Evolutionary conservation across 2,113 vertebrate genomes (phyloP).

Genomic region (Dromaius novaehollandiae): DNA sequence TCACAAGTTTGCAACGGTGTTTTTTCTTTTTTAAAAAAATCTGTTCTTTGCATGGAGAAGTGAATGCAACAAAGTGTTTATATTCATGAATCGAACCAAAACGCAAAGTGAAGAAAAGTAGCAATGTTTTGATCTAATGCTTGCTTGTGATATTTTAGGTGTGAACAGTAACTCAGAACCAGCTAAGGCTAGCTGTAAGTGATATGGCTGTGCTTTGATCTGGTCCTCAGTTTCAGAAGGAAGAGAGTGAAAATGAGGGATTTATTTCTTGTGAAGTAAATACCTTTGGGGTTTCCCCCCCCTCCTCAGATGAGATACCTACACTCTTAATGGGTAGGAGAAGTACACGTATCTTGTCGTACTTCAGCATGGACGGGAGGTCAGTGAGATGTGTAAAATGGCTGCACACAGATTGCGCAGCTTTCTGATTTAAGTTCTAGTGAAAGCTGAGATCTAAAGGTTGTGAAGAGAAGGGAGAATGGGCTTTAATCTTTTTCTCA

Average conservation of each 20-base stretch:
- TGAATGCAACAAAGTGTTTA: neutral
- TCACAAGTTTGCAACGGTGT: fast-evolving
- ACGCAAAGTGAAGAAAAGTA: neutral
- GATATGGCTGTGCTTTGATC: neutral
- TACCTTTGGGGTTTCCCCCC: neutral
- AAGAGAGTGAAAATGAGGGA: neutral
- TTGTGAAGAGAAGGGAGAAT: neutral
- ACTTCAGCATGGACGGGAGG: neutral
- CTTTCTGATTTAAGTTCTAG: neutral
- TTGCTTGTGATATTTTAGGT: neutral
- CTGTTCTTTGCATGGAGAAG: neutral
- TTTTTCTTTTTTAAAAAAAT: neutral
- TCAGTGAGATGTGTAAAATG: neutral
- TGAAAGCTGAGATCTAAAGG: neutral
- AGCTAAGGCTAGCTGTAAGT: neutral
- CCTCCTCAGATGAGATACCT: neutral
- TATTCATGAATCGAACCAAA: neutral
- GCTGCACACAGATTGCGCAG: neutral
- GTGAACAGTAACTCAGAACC: neutral
- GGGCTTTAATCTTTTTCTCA: neutral
- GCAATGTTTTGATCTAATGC: neutral
- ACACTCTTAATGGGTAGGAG: neutral
- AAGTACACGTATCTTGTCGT: neutral
- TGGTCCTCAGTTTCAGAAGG: neutral
- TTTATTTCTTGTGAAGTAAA: neutral